Percentiles rank a stretch among this genome's conserved stretches.
phyloP scores from a whole-genome alignment of 2,888 invertebrate genomes.

The Megastigmus dorsalis region DNA sequence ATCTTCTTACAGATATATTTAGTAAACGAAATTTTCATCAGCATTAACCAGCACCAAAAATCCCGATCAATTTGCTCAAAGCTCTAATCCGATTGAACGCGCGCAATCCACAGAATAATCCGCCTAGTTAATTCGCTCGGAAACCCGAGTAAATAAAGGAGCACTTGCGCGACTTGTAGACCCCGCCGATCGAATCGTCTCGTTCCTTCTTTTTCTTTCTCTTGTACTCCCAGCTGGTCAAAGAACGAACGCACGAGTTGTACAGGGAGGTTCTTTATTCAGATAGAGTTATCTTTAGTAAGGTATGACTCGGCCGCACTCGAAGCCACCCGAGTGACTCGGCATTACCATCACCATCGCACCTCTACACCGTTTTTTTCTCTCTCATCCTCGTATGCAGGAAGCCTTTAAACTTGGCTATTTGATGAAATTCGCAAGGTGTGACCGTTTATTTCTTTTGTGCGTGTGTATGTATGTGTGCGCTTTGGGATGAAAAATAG shows the following conservation, averaged over 20 bases:
- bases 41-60: too few relatives aligned
- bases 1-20: too few relatives aligned
- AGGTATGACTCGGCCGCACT: conserved; percentile 57
- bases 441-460: conserved; percentile 21
- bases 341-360: not conserved
- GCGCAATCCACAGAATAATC: too few relatives aligned
- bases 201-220: conserved; percentile 22
- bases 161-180: too few relatives aligned
- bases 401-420: conserved; percentile 34
- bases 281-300: conserved; percentile 64
- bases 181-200: not conserved
- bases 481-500: too few relatives aligned
- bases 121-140: too few relatives aligned
- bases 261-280: conserved; percentile 54
- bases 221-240: conserved; percentile 7
- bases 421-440: conserved; percentile 43
- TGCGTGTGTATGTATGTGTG: not conserved
- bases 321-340: conserved; percentile 18
- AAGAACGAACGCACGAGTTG: not conserved
- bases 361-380: too few relatives aligned
- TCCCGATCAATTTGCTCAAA: too few relatives aligned
- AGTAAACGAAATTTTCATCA: too few relatives aligned
- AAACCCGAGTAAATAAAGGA: too few relatives aligned
- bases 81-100: too few relatives aligned
- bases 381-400: not conserved